Conservation (phyloP, 2,113 vertebrate genomes). For the Vireo altiloquus region DNA sequence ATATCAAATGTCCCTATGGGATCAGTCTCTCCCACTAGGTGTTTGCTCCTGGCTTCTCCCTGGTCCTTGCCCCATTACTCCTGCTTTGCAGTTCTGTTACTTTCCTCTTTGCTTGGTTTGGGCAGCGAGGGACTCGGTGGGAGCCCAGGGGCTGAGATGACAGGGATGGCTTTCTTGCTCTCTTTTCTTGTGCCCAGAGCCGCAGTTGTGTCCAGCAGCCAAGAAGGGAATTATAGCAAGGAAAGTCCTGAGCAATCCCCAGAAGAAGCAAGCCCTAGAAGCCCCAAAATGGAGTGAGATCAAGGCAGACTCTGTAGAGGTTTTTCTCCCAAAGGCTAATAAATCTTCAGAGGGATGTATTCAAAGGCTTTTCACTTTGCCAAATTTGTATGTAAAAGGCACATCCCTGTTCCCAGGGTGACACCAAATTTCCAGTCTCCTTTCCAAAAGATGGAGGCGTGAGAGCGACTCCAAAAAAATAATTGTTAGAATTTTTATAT, state of each 20-base stretch:
- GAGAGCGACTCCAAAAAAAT: not conserved
- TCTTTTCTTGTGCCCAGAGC: not conserved
- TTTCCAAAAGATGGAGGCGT: not conserved
- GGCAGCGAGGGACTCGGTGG: not conserved
- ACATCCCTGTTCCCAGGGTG: not conserved
- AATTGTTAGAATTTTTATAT: constrained; percentile 5
- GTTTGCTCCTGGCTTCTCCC: not conserved
- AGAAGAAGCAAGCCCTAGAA: not conserved
- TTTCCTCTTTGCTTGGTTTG: not conserved
- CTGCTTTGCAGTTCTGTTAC: not conserved
- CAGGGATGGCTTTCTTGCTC: not conserved
- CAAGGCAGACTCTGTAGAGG: constrained; percentile 9
- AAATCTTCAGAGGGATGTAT: constrained; percentile 2
- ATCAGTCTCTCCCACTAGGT: not conserved
- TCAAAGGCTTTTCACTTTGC: constrained; percentile 22
- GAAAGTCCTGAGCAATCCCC: not conserved
- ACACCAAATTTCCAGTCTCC: constrained; percentile 31
- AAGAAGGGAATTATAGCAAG: not conserved
- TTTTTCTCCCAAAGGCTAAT: constrained; percentile 11
- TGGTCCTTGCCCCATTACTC: not conserved
- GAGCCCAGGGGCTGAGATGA: not conserved
- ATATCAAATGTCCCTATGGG: rapidly evolving
- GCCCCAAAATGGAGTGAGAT: not conserved
- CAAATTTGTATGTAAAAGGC: not conserved
- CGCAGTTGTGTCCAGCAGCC: rapidly evolving